Evolutionary conservation across 1,140 invertebrate species (phyloP).

Genomic region (Anastatus disparis): DNA sequence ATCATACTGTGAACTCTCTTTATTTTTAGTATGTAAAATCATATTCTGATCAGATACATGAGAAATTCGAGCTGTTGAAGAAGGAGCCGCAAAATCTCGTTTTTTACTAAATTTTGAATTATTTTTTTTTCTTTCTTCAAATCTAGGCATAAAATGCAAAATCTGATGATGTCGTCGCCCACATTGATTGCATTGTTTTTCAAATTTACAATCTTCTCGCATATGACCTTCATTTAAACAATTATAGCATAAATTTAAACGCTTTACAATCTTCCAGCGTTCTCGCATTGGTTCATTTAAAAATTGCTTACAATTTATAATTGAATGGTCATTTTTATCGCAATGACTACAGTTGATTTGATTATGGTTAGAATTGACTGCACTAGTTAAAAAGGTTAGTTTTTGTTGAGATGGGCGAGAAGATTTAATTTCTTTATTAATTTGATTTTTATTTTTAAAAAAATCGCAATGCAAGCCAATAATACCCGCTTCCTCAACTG

Average conservation of each 20-base stretch:
- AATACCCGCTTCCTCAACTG: not conserved
- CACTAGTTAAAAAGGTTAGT: no score
- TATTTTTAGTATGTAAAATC: not conserved
- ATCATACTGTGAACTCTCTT: not conserved
- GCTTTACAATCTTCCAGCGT: not conserved
- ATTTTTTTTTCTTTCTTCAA: not conserved
- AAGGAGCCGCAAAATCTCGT: slow-evolving; percentile 14
- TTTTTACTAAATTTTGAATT: no score
- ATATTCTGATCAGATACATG: no score
- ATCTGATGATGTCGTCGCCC: not conserved
- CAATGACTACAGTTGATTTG: no score
- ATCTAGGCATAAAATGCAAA: slow-evolving; percentile 10
- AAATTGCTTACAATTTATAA: no score
- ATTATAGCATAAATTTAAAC: not conserved
- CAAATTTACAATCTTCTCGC: not conserved
- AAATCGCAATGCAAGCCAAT: not conserved
- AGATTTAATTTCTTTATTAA: no score
- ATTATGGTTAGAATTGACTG: no score
- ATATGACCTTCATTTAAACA: not conserved
- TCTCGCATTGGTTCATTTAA: not conserved
- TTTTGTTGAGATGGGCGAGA: no score
- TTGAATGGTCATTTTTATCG: no score
- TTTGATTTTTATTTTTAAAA: not conserved
- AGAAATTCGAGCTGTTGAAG: not conserved
- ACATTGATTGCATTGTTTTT: not conserved